Conservation (phyloP, 2,797 vertebrate genomes). For the Vireo griseus region DNA sequence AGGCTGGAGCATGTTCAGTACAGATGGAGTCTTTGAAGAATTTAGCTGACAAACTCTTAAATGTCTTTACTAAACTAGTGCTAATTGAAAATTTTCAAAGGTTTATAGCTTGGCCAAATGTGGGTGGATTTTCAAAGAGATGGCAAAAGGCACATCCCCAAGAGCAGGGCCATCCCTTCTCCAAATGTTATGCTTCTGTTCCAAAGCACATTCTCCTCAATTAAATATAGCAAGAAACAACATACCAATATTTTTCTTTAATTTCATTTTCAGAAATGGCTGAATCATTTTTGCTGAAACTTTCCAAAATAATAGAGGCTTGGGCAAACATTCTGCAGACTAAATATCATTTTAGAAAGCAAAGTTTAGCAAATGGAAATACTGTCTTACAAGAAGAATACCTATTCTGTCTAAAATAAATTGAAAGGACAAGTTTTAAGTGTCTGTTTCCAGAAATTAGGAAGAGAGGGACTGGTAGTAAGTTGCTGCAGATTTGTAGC, state of each 20-base stretch:
- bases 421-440: background rate
- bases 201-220: slow-evolving; percentile 43
- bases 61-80: slow-evolving; percentile 58
- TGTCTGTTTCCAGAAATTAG: background rate
- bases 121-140: slow-evolving; percentile 66
- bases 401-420: background rate
- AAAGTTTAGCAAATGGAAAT: background rate
- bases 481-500: background rate
- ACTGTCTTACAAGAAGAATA: background rate
- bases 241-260: slow-evolving; percentile 43
- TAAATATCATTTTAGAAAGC: background rate
- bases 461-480: background rate
- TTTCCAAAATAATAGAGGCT: slow-evolving; percentile 39
- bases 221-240: slow-evolving; percentile 53
- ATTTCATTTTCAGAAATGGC: slow-evolving; percentile 55
- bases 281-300: slow-evolving; percentile 61
- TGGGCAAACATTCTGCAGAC: background rate
- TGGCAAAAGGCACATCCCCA: slow-evolving; percentile 60
- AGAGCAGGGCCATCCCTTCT: slow-evolving; percentile 56
- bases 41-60: slow-evolving; percentile 67
- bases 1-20: slow-evolving; percentile 56
- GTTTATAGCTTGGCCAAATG: slow-evolving; percentile 67
- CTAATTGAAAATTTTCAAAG: slow-evolving; percentile 64
- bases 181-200: slow-evolving; percentile 64
- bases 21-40: slow-evolving; percentile 65